These are phyloP conservation scores for Pseudorectes ferrugineus DNA, from an alignment of 2,113 vertebrate species.

Conservation along the genomic window DNA sequence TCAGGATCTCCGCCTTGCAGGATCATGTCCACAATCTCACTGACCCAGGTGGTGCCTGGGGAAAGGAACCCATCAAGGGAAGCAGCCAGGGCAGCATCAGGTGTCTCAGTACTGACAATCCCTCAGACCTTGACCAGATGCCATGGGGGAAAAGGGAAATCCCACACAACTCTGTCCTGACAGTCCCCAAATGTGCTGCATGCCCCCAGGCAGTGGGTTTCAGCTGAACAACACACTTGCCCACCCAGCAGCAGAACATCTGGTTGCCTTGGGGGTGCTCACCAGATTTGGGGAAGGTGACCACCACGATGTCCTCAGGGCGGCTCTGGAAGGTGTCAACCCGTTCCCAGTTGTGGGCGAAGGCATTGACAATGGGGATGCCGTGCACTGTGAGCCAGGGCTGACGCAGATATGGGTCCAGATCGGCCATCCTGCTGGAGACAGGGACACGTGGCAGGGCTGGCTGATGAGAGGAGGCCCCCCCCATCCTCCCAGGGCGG, in stretches of 20 bases:
- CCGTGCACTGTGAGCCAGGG: slow-evolving; percentile 16
- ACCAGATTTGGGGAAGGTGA: slow-evolving; percentile 75
- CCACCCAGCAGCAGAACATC: accelerated
- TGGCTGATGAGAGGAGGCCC: accelerated
- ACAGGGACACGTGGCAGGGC: accelerated
- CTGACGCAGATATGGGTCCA: background rate
- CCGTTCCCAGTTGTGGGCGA: slow-evolving; percentile 47
- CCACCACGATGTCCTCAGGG: slow-evolving; percentile 65
- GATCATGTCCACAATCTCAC: slow-evolving; percentile 73
- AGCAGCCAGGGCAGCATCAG: accelerated
- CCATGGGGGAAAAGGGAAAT: background rate
- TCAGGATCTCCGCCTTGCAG: slow-evolving; percentile 43
- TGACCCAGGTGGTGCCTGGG: slow-evolving; percentile 75
- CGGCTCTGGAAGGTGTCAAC: slow-evolving; percentile 47
- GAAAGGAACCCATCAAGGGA: background rate
- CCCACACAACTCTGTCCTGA: accelerated
- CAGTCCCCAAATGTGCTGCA: background rate
- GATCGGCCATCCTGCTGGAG: background rate
- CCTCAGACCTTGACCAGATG: accelerated
- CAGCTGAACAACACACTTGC: accelerated
- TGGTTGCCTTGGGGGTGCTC: background rate
- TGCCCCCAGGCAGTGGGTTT: background rate
- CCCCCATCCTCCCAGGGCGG: background rate
- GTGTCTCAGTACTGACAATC: background rate
- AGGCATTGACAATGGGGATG: slow-evolving; percentile 50